These are phyloP conservation scores for Orchesella cincta DNA, from an alignment of 1,140 invertebrate genomes.

Conservation along the genomic window DNA sequence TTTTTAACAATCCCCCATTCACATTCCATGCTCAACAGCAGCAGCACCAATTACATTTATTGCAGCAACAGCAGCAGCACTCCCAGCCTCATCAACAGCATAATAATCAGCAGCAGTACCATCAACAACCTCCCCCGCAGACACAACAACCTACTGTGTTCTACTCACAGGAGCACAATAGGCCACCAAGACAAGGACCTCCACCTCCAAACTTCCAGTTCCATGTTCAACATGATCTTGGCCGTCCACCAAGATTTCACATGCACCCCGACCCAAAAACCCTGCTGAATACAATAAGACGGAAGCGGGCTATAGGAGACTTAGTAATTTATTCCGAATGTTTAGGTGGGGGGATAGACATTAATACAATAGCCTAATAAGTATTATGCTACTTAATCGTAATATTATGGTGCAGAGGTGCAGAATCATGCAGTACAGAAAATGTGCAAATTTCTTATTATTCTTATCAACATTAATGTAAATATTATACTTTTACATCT, in stretches of 20 bases:
- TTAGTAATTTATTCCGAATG: conserved; percentile 25
- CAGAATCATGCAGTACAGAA: background rate
- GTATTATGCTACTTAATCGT: background rate
- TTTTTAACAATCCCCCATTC: conserved; percentile 50
- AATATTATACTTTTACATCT: conserved; percentile 22
- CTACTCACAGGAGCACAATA: conserved; percentile 50
- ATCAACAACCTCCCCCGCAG: conserved; percentile 46
- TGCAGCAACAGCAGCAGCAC: conserved; percentile 56
- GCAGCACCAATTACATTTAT: conserved; percentile 46
- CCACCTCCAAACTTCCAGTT: conserved; percentile 1
- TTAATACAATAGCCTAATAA: background rate
- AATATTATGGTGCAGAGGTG: background rate
- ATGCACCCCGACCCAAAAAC: conserved; percentile 3
- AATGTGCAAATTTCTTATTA: background rate
- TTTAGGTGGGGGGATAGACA: conserved; percentile 19
- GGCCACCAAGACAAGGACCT: background rate
- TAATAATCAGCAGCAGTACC: conserved; percentile 52
- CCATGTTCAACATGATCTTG: background rate
- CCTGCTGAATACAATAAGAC: background rate
- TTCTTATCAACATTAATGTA: conserved; percentile 7
- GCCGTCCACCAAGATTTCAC: background rate
- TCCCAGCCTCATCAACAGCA: conserved; percentile 54
- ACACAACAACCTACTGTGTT: conserved; percentile 16
- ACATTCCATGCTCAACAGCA: conserved; percentile 18
- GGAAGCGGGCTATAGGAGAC: conserved; percentile 18